Percentiles rank a stretch among this genome's conserved stretches.
These are phyloP conservation scores for Glaucopsyche alexis DNA, from an alignment of 2,888 invertebrate genomes.

Conservation along the genomic window DNA sequence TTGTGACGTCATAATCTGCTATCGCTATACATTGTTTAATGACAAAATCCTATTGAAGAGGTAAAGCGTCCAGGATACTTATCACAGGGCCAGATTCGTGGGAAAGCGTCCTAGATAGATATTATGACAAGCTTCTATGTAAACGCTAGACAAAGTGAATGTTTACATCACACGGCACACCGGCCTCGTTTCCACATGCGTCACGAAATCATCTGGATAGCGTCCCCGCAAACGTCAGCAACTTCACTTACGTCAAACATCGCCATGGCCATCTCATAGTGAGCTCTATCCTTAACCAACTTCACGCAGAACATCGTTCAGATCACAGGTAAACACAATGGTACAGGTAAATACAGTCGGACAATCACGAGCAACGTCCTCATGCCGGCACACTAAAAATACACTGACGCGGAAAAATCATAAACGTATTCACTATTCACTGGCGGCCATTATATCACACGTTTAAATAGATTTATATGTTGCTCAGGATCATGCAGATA, in stretches of 20 bases:
- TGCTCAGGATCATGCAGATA: slow-evolving; percentile 53
- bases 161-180: neutral
- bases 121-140: neutral
- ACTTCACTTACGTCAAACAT: slow-evolving; percentile 70
- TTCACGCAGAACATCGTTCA: slow-evolving; percentile 66
- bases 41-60: no score
- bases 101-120: neutral
- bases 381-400: slow-evolving; percentile 71
- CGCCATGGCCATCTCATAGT: slow-evolving; percentile 62
- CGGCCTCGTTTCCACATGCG: slow-evolving; percentile 13
- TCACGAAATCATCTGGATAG: slow-evolving; percentile 56
- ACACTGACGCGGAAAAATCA: slow-evolving; percentile 73
- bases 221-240: slow-evolving; percentile 54
- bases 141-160: neutral
- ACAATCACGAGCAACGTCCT: slow-evolving; percentile 73
- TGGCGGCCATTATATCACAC: slow-evolving; percentile 74
- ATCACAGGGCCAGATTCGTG: no score
- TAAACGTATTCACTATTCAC: slow-evolving; percentile 77
- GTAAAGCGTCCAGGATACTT: no score
- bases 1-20: no score
- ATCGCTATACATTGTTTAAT: no score
- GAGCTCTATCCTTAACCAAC: slow-evolving; percentile 66
- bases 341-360: slow-evolving; percentile 61
- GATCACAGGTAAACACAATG: slow-evolving; percentile 45
- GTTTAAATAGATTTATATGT: slow-evolving; percentile 68